Conservation (phyloP, 2,113 vertebrate genomes). For the Panurus biarmicus region DNA sequence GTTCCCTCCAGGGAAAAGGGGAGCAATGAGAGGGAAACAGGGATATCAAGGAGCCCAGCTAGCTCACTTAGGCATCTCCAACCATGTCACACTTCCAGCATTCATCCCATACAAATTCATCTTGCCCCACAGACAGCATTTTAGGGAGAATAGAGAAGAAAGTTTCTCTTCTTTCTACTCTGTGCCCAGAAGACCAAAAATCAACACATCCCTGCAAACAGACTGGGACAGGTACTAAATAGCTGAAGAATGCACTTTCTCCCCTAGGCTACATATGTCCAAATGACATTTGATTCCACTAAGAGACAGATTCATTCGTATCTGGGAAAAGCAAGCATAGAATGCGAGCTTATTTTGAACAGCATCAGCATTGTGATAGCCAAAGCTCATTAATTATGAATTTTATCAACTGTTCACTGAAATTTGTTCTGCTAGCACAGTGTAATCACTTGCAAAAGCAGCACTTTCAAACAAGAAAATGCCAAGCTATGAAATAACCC, state of each 20-base stretch:
- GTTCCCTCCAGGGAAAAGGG: not conserved
- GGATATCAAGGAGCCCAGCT: not conserved
- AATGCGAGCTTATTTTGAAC: not conserved
- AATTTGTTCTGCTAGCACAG: not conserved
- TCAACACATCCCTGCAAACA: not conserved
- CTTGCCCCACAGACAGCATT: not conserved
- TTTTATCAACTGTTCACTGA: not conserved
- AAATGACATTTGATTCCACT: not conserved
- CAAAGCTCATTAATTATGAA: slow-evolving; percentile 46
- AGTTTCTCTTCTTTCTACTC: not conserved
- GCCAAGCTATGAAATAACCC: not conserved
- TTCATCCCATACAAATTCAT: not conserved
- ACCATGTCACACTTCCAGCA: not conserved
- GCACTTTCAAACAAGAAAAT: not conserved
- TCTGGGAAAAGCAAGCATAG: not conserved
- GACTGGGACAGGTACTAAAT: not conserved
- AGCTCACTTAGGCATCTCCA: not conserved
- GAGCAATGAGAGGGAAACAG: not conserved
- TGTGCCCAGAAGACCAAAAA: not conserved
- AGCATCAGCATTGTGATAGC: not conserved
- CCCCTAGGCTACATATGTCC: not conserved
- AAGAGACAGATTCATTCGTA: not conserved
- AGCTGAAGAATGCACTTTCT: not conserved
- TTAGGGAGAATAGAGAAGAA: not conserved
- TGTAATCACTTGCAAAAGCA: not conserved